phyloP scores from a whole-genome alignment of 2,113 vertebrate species.

The Mustela lutreola region DNA sequence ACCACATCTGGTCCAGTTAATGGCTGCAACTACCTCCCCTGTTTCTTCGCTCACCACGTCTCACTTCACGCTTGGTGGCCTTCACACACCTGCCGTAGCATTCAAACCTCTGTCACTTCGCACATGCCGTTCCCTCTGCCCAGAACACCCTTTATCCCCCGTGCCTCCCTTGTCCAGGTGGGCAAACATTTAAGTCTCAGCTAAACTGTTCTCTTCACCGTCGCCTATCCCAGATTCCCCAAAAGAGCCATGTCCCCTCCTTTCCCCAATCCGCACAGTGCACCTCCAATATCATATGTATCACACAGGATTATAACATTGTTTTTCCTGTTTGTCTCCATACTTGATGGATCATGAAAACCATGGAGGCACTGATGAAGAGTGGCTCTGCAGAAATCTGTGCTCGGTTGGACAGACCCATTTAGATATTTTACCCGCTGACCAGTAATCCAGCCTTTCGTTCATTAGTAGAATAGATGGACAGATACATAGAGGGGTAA shows the following conservation, averaged over 20 bases:
- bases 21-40: neutral
- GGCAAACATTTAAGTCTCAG: neutral
- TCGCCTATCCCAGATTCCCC: neutral
- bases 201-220: neutral
- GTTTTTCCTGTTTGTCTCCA: neutral
- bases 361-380: neutral
- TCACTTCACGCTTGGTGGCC: neutral
- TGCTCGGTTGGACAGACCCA: neutral
- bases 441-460: neutral
- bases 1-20: neutral
- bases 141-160: neutral
- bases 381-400: neutral
- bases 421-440: constrained; percentile 21
- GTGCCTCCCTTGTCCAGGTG: rapidly evolving
- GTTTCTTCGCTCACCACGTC: neutral
- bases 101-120: neutral
- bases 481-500: neutral
- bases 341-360: neutral
- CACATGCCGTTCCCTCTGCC: neutral
- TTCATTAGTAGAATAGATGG: neutral
- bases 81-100: neutral
- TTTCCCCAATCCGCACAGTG: neutral
- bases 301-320: neutral
- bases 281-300: no score
- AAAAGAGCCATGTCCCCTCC: neutral